Percentiles rank a stretch among this genome's conserved stretches.
Conservation (phyloP, 2,113 vertebrate species). For the Anhinga anhinga region DNA sequence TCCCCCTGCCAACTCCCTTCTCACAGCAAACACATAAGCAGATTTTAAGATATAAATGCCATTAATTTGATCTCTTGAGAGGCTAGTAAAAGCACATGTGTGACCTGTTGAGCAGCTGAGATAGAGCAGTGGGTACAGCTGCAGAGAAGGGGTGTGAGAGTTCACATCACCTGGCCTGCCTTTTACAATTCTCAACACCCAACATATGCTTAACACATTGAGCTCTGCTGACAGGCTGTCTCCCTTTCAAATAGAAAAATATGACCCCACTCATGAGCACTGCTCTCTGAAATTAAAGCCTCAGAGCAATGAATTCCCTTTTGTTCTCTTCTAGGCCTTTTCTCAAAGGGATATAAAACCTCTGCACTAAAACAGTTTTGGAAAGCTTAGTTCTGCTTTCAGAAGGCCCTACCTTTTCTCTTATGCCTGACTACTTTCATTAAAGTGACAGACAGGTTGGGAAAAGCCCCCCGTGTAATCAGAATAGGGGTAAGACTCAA, state of each 20-base stretch:
- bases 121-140: neutral
- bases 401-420: neutral
- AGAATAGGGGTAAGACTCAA: neutral
- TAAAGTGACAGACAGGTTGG: neutral
- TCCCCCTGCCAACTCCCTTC: neutral
- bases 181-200: neutral
- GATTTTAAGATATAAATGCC: neutral
- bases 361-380: neutral
- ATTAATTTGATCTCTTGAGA: neutral
- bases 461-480: neutral
- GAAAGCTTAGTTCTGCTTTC: conserved; percentile 19
- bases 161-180: neutral
- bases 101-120: neutral
- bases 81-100: neutral
- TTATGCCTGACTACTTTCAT: neutral
- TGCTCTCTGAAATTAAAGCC: neutral
- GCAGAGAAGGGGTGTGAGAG: neutral
- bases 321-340: neutral
- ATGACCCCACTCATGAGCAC: neutral
- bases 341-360: neutral
- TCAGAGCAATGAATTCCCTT: neutral
- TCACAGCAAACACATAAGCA: neutral
- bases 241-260: conserved; percentile 20
- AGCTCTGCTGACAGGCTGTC: neutral
- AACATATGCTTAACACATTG: neutral